Evolutionary conservation across 2,888 invertebrate genomes (phyloP), one percentile per base, ranked within the genome.

Genomic region (Imbricaverruca yamaguchii): DNA sequence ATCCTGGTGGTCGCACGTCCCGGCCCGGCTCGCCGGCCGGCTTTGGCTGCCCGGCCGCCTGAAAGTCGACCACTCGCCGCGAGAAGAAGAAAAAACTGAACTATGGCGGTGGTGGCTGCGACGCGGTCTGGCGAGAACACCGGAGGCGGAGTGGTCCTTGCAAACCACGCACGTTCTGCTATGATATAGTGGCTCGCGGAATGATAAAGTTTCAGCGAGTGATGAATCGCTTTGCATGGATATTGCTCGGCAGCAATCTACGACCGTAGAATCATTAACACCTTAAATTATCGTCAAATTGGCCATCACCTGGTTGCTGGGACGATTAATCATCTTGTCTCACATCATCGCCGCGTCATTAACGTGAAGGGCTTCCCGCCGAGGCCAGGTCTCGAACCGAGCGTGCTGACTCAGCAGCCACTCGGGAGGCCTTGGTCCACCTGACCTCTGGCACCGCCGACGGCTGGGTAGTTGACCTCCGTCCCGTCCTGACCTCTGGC

Each of bases 251-350:
- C 55, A 55, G 74, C 74, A 74, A 55, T 74, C 74, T 11, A 53
- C 4, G 74, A 9, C 74, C 55, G 74, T 11, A 74, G 55, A 74
- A 55, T 74, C 74, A 74, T 74, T 74, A 74, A 74, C 74, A 74
- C 74, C 74, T 74, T 74, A 74, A 74, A 74, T 74, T 74, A 74
- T 74, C 74, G 74, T 55, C 74, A 74, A 74, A 74, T 74, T 74
- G 74, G 74, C 74, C 74, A 74, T 74, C 74, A n/a, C 53, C 74
- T 74, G 74, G 74, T 74, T 74, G 74, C 53, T 18, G 15, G 55
- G 74, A 55, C 55, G 53, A 74, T 74, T 74, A 74, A 74, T 55
- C 74, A 74, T 55, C 10, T 55, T 55, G 74, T 53, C 74, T 21
- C 74, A 55, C 55, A 74, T 74, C 74, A 74, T 74, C 74, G 53